Conservation (phyloP, 2,888 invertebrate species). For the Tenthredo amoena region DNA sequence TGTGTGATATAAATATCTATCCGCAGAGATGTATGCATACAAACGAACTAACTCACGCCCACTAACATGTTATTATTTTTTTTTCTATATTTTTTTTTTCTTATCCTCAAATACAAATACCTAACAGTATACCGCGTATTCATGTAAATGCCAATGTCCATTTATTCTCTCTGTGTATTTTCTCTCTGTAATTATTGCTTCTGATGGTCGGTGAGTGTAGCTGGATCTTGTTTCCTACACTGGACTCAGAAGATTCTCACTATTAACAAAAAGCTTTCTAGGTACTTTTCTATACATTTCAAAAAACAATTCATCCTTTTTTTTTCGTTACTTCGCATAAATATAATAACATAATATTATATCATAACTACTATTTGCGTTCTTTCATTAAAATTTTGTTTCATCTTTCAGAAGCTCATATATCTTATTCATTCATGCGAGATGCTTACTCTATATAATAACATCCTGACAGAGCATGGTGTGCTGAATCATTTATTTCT, state of each 20-base stretch:
- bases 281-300: slow-evolving; percentile 70
- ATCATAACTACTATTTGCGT: slow-evolving; percentile 20
- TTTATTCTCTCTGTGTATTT: slow-evolving; percentile 71
- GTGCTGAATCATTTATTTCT: background rate
- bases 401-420: background rate
- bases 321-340: slow-evolving; percentile 6
- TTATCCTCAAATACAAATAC: background rate
- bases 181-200: slow-evolving; percentile 72
- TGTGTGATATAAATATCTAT: slow-evolving; percentile 28
- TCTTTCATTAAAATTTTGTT: background rate
- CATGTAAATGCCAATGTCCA: slow-evolving; percentile 58
- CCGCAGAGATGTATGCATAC: background rate
- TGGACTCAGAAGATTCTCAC: slow-evolving; percentile 77
- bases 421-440: slow-evolving; percentile 25
- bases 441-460: slow-evolving; percentile 22
- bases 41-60: background rate
- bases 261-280: slow-evolving; percentile 77
- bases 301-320: slow-evolving; percentile 14
- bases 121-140: background rate
- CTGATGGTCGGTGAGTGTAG: slow-evolving; percentile 75
- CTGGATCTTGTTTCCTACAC: slow-evolving; percentile 76
- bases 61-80: background rate
- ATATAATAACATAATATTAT: slow-evolving; percentile 11
- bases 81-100: background rate
- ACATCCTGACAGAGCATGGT: slow-evolving; percentile 35